Percentiles rank a stretch among this genome's conserved stretches.
Conservation (phyloP, 92 coral and sea anemone genomes). For the Nematostella vectensis region DNA sequence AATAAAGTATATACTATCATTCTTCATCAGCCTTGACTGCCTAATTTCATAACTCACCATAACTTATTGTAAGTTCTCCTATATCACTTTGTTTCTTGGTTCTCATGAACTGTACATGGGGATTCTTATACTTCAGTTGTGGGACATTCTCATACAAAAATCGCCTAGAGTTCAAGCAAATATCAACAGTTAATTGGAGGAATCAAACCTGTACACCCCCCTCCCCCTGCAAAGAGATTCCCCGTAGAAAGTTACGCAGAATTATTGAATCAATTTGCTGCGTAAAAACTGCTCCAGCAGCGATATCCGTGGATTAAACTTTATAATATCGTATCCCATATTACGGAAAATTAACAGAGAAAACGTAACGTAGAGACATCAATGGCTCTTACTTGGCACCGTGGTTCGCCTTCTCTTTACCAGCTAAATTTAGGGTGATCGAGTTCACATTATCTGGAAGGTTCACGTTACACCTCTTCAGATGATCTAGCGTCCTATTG, state of each 20-base stretch:
- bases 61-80: not conserved
- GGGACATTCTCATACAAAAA: constrained; percentile 78
- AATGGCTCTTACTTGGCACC: constrained; percentile 72
- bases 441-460: constrained; percentile 49
- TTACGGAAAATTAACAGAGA: no score
- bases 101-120: constrained; percentile 53
- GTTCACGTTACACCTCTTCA: constrained; percentile 53
- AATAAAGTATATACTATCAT: no score
- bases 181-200: no score
- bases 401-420: constrained; percentile 26
- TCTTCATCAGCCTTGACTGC: no score
- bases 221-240: no score
- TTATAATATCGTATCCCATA: no score
- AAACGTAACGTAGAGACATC: no score
- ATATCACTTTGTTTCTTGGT: not conserved
- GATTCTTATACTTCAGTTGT: constrained; percentile 64
- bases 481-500: constrained; percentile 74
- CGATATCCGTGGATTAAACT: no score
- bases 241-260: no score
- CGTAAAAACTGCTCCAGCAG: no score
- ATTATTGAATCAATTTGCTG: no score
- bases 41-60: constrained; percentile 1
- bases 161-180: constrained; percentile 47
- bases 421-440: constrained; percentile 49
- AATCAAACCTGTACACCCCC: no score